Evolutionary conservation across 2,113 vertebrate species (phyloP), one percentile per base, ranked within the genome.

Genomic region (Amblyornis subalaris): DNA sequence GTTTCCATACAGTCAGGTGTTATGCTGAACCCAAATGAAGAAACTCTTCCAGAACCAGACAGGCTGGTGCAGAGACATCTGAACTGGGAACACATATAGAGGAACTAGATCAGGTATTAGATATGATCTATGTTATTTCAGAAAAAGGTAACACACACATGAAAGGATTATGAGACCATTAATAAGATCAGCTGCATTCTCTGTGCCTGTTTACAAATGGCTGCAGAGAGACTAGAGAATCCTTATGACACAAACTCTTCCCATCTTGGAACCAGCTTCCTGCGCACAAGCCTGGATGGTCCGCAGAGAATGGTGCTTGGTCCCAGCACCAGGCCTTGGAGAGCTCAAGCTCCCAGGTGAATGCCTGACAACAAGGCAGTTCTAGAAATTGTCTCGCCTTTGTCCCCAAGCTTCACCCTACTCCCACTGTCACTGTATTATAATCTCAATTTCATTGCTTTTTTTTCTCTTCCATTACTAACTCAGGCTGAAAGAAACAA

Each of bases 201-300:
- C 62, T 65, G 54, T 25, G 21, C 48, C 51, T 75, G 48, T 66
- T 92, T 50, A 71, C 36, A 85, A 53, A 55, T 44, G 28, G 70
- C 50, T 79, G 51, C 47, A 64, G 85, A 72, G n/a, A 47, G 36
- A n/a, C 62, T 55, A 57, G 17, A 61, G 35, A 14, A 38, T 13
- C 3, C 58, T 65, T 55, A 45, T 29, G 31, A 74, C 44, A 85
- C 10, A 20, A 84, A 71, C 69, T 51, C 28, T 73, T 75, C 73
- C n/a, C 14, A 31, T 45, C 72, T 73, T 19, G 9, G 20, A 86
- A 45, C 9, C 24, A 71, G 29, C 48, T 80, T 80, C 42, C 21
- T 26, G 25, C 0, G 0, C n/a, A 19, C 7, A 31, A 72, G 23
- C 8, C 50, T 74, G 77, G n/a, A n/a, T 48, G 66, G 23, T 87